Conservation (phyloP, 2,113 vertebrate genomes). For the Himantopus leucocephalus region DNA sequence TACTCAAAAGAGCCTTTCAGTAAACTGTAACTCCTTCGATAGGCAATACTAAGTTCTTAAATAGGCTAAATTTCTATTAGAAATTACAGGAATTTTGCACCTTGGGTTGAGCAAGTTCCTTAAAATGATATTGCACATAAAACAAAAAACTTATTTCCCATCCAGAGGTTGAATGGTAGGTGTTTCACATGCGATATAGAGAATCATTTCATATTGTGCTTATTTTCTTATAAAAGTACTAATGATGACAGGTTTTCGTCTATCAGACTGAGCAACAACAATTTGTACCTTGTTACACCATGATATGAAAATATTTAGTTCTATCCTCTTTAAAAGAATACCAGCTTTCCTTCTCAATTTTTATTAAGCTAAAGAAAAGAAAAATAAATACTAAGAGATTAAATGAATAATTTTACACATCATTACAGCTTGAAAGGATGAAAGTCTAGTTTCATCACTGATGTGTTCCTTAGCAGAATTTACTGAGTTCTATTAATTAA, state of each 20-base stretch:
- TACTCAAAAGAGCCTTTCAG: neutral
- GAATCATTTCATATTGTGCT: neutral
- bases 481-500: slow-evolving; percentile 29
- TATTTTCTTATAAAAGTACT: neutral
- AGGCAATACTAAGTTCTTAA: neutral
- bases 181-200: neutral
- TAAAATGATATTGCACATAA: neutral
- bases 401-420: slow-evolving; percentile 40
- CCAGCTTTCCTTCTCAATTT: neutral
- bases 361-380: neutral
- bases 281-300: neutral
- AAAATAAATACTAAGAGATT: neutral
- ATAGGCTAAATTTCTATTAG: neutral
- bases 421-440: neutral
- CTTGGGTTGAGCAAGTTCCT: neutral
- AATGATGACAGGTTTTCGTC: neutral
- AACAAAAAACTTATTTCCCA: neutral
- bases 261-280: neutral
- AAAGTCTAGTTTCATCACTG: neutral
- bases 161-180: rapidly evolving
- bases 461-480: neutral
- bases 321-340: neutral
- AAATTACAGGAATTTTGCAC: neutral
- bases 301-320: neutral
- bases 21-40: neutral